Conservation (phyloP, 2,888 invertebrate genomes). For the Poecilobothrus nobilitatus region DNA sequence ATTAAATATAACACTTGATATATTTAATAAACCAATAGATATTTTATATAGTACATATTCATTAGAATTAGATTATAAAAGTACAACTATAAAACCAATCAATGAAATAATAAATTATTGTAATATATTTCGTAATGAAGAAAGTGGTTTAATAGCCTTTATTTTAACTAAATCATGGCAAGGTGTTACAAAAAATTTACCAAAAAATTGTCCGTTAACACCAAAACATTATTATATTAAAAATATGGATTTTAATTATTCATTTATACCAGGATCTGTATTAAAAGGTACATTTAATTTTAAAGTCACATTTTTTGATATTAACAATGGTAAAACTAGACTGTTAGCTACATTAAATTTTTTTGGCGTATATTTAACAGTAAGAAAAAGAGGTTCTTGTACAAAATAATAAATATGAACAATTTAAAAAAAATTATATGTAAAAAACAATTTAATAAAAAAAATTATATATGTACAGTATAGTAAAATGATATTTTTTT, state of each 20-base stretch:
- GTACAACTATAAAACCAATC: neutral
- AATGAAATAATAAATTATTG: neutral
- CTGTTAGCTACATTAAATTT: neutral
- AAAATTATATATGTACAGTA: neutral
- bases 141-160: neutral
- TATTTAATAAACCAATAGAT: neutral
- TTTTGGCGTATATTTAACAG: neutral
- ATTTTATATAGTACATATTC: neutral
- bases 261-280: neutral
- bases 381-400: neutral
- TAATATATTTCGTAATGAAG: neutral
- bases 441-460: neutral
- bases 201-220: neutral
- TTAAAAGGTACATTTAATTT: neutral
- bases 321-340: neutral
- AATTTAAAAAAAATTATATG: neutral
- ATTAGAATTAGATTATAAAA: neutral
- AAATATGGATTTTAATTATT: neutral
- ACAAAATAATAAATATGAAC: neutral
- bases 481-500: neutral
- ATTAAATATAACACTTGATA: neutral
- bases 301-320: neutral
- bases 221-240: neutral
- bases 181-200: neutral
- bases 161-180: neutral